Percentiles rank a stretch among this genome's conserved stretches.
phyloP scores from a whole-genome alignment of 2,888 invertebrate species.

The Idaea straminata region DNA sequence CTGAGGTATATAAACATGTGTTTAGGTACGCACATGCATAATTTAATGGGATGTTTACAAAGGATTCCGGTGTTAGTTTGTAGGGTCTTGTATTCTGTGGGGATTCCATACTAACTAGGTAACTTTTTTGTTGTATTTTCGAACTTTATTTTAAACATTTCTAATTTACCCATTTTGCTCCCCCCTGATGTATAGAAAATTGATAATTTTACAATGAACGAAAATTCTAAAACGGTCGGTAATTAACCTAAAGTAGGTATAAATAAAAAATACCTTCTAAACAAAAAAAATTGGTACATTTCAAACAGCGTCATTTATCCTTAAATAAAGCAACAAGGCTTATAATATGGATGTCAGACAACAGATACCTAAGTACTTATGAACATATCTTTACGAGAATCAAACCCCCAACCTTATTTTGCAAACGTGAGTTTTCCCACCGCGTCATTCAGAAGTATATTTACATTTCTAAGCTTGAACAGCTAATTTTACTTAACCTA shows the following conservation, averaged over 20 bases:
- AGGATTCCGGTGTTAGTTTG: no score
- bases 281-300: background rate
- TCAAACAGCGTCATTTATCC: no score
- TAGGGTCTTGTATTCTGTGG: no score
- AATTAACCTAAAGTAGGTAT: background rate
- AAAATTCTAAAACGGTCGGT: background rate
- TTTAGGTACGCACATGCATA: background rate
- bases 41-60: background rate
- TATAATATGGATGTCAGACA: no score
- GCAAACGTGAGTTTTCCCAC: background rate
- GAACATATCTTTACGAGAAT: background rate
- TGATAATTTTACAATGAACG: background rate
- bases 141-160: no score
- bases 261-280: no score
- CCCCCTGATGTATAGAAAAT: no score
- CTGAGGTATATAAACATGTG: background rate
- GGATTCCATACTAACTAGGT: no score
- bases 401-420: background rate
- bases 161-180: no score
- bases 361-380: background rate
- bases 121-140: no score
- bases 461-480: background rate
- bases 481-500: conserved; percentile 1
- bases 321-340: no score
- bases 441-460: background rate